Percentiles rank a stretch among this genome's conserved stretches.
Conservation (phyloP, 2,113 vertebrate genomes). For the Sturnira hondurensis region DNA sequence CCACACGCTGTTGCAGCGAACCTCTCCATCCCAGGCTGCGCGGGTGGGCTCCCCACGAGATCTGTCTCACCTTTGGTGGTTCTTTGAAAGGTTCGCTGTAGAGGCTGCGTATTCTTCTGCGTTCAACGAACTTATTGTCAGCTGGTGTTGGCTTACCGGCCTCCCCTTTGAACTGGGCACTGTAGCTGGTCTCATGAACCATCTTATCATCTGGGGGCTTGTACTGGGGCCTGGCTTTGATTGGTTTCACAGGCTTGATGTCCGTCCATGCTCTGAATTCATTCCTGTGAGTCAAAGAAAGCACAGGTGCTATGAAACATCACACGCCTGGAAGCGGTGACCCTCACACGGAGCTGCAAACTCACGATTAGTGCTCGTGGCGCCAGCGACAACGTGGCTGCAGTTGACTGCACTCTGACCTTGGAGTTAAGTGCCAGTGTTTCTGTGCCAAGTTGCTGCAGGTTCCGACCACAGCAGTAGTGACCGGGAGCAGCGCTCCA, state of each 20-base stretch:
- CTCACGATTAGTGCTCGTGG: fast-evolving
- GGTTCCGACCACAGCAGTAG: not conserved
- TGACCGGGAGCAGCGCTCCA: not conserved
- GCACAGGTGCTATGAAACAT: not conserved
- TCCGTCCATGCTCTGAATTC: conserved; percentile 95
- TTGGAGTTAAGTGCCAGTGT: fast-evolving
- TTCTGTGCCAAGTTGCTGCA: not conserved
- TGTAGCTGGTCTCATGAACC: conserved; percentile 94
- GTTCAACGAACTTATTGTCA: conserved; percentile 90
- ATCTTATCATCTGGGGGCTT: conserved; percentile 90
- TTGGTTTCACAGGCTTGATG: conserved; percentile 89
- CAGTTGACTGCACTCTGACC: not conserved
- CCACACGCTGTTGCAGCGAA: not conserved
- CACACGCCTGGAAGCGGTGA: fast-evolving
- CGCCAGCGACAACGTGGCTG: fast-evolving
- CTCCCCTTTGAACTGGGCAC: conserved; percentile 90
- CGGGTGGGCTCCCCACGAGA: not conserved
- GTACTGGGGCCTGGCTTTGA: conserved; percentile 92
- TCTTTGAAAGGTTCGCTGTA: conserved; percentile 95
- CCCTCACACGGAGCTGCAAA: not conserved
- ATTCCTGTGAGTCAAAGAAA: conserved; percentile 82
- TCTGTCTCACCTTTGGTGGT: conserved; percentile 85
- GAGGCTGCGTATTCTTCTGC: conserved; percentile 95
- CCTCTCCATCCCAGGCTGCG: not conserved
- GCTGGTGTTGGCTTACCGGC: conserved; percentile 81